Evolutionary conservation across 2,113 vertebrate genomes (phyloP), one percentile per base, ranked within the genome.

Genomic region (Xenopus laevis): DNA sequence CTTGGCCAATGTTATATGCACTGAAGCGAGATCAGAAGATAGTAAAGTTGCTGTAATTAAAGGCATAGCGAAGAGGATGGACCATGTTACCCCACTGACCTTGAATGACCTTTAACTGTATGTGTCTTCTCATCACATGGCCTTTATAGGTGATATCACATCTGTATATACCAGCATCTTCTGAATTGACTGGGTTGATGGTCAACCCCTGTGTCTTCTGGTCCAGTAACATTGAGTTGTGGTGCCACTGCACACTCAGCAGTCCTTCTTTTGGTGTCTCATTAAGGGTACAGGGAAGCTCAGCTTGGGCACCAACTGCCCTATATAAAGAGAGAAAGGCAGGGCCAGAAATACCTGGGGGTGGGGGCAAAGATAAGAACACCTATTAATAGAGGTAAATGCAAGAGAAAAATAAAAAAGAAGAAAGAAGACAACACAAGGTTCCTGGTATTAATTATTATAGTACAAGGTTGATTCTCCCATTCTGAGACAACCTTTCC

Each of bases 71-170:
- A 27, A 27, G 23, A 4, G 23, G 23, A 50, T 27, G 23, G 1
- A 27, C 23, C 23, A 27, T 27, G 23, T 27, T 47, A 50, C 47
- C 15, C 15, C 17, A 68, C 73, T 69, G 47, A 76, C 74, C 74
- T 77, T 77, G 74, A 18, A 77, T 77, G 30, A 77, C 66, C 58
- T 21, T 77, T 11, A 77, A 33, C 3, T 57, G 27, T 3, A 77
- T 21, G 0, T 7, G 47, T 57, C 50, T 63, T 30, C 5, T 70
- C 67, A 77, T 52, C 17, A 8, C 6, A 20, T 70, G 47, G 9
- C 20, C 8, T 27, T 55, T 57, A 16, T 77, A 77, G 30, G 47
- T 77, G 30, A 55, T 33, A 13, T 69, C 47, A 64, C 74, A 77
- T 64, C 21, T 62, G 33, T 77, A 77, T 13, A 18, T 64, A 44